These are phyloP conservation scores for Neoniphon sammara DNA, from an alignment of 2,797 vertebrate species.

Conservation along the genomic window DNA sequence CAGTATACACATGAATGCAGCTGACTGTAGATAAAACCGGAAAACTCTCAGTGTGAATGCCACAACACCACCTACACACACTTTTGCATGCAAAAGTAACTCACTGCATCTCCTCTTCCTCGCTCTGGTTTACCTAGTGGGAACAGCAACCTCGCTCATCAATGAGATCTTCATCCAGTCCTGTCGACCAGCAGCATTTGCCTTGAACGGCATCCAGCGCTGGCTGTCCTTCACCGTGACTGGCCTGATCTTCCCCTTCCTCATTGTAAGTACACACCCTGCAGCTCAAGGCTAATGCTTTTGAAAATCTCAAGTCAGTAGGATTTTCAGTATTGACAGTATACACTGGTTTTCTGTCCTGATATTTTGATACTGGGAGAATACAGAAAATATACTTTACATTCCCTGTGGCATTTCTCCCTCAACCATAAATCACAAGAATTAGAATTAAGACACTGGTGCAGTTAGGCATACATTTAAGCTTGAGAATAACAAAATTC, in stretches of 20 bases:
- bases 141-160: constrained; percentile 64
- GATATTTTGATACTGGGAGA: no score
- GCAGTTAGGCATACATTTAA: no score
- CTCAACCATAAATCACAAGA: background rate
- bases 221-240: constrained; percentile 77
- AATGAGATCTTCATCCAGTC: constrained; percentile 88
- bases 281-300: background rate
- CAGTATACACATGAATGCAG: background rate
- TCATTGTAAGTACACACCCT: constrained; percentile 81
- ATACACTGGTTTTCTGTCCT: background rate
- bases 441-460: no score
- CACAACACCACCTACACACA: background rate
- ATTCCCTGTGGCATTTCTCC: no score
- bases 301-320: no score
- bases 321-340: background rate
- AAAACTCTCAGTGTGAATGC: background rate
- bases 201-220: constrained; percentile 73
- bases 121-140: constrained; percentile 68
- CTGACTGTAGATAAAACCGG: background rate
- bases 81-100: background rate
- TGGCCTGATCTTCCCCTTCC: constrained; percentile 85
- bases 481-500: no score
- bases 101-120: constrained; percentile 4
- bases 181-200: constrained; percentile 81
- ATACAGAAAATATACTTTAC: no score